Evolutionary conservation across 2,113 vertebrate genomes (phyloP).

Genomic region (Casuarius casuarius): DNA sequence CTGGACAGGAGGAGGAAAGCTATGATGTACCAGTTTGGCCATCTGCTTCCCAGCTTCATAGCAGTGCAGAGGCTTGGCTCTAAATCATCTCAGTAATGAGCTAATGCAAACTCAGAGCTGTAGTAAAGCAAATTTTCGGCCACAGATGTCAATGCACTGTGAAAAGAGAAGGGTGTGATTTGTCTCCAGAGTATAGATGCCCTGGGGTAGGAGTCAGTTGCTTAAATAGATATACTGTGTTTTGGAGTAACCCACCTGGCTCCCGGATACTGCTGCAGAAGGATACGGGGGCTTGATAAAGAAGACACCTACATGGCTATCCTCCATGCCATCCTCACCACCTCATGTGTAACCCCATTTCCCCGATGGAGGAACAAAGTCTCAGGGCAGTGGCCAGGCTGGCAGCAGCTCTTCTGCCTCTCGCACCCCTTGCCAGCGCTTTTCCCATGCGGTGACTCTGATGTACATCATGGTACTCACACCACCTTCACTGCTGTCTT

Average conservation of each 20-base stretch:
- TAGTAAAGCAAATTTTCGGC: neutral
- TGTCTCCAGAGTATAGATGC: neutral
- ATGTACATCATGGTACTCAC: accelerated
- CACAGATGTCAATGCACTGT: neutral
- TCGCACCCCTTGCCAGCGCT: neutral
- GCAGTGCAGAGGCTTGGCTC: neutral
- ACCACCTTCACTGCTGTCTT: neutral
- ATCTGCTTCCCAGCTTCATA: neutral
- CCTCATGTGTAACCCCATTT: neutral
- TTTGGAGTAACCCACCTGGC: neutral
- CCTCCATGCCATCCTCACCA: no score
- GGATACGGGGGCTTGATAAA: neutral
- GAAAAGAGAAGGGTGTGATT: neutral
- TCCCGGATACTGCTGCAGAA: neutral
- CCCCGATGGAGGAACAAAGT: neutral
- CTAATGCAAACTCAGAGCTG: neutral
- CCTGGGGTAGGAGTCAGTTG: neutral
- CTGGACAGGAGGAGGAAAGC: neutral
- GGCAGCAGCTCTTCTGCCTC: neutral
- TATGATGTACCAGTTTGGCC: neutral
- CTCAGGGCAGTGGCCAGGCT: neutral
- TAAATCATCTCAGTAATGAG: neutral
- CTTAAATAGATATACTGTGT: neutral
- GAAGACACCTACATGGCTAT: no score
- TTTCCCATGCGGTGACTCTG: neutral